Conservation (phyloP, 2,888 invertebrate genomes). For the Sinhomidia bicolor region DNA sequence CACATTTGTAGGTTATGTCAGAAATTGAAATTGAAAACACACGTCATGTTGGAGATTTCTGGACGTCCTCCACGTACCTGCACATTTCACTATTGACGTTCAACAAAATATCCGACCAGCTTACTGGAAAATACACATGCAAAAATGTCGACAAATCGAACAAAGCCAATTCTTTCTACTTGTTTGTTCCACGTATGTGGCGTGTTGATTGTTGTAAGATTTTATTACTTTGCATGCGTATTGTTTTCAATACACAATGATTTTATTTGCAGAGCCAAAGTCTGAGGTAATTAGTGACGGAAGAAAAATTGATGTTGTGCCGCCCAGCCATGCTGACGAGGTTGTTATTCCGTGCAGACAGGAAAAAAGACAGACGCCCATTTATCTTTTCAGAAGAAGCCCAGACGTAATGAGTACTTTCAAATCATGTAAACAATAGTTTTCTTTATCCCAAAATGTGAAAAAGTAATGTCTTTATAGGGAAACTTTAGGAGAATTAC, state of each 20-base stretch:
- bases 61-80: conserved; percentile 64
- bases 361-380: conserved; percentile 60
- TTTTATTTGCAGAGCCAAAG: conserved; percentile 60
- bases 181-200: conserved; percentile 75
- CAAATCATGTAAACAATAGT: no score
- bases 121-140: conserved; percentile 72
- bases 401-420: no score
- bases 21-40: conserved; percentile 72
- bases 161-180: conserved; percentile 69
- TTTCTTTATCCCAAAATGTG: not conserved
- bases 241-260: not conserved
- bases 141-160: conserved; percentile 64
- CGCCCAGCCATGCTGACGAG: conserved; percentile 66
- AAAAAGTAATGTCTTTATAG: conserved; percentile 36
- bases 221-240: not conserved
- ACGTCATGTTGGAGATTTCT: conserved; percentile 71
- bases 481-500: conserved; percentile 58
- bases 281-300: conserved; percentile 62
- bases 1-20: conserved; percentile 62
- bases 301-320: conserved; percentile 60
- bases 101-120: conserved; percentile 59
- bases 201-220: not conserved
- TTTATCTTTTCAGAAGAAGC: conserved; percentile 69
- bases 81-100: conserved; percentile 63
- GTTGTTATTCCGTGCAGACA: conserved; percentile 72